Evolutionary conservation across 35 echinoderm and acorn worm species (phyloP), one percentile per base, ranked within the genome.

Genomic region (Anneissia japonica): DNA sequence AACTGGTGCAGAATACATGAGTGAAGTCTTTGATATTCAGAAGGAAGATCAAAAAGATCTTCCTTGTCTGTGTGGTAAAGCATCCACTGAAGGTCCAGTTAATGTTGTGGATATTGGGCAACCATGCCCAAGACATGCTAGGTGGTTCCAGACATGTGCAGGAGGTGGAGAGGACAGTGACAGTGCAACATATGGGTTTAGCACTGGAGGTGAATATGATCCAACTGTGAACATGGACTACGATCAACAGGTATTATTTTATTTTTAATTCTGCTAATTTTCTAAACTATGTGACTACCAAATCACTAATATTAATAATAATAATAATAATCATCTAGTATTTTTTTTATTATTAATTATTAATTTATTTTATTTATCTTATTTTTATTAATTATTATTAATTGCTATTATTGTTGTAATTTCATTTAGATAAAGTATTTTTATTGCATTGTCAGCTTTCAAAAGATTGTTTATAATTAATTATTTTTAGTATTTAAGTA

Each of bases 231-330:
- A 77, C 28, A 51, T 51, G 21, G 86, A 88, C 45, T 88, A 51
- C 0, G 86, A 88, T 72, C 46, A 80, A n/a, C 86, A 88, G 86
- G 86, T 88, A 81, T 29, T 14, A n/a, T n/a, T n/a, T n/a, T n/a
- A n/a, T n/a, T n/a, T n/a, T n/a, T n/a, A n/a, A n/a, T n/a, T n/a
- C n/a, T n/a, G n/a, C n/a, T n/a, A n/a, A n/a, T n/a, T n/a, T n/a
- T n/a, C n/a, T n/a, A n/a, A n/a, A n/a, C n/a, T n/a, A n/a, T n/a
- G n/a, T n/a, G n/a, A n/a, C n/a, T n/a, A n/a, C n/a, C n/a, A n/a
- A n/a, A n/a, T n/a, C n/a, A n/a, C n/a, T n/a, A n/a, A n/a, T n/a
- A n/a, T n/a, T n/a, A n/a, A n/a, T n/a, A n/a, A n/a, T n/a, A n/a
- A n/a, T n/a, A n/a, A n/a, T n/a, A n/a, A n/a, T n/a, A n/a, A n/a